Conservation (phyloP, 1,140 invertebrate genomes). For the Physella acuta region DNA sequence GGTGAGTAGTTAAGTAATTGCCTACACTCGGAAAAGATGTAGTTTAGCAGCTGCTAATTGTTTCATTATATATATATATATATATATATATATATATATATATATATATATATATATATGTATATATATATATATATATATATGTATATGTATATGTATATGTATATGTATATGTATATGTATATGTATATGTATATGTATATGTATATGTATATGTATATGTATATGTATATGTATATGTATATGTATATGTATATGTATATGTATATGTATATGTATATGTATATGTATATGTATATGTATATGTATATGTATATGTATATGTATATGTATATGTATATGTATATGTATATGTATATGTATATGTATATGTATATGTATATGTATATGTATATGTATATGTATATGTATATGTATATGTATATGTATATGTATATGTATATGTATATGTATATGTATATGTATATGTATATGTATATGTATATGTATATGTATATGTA, state of each 20-base stretch:
- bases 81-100: not conserved
- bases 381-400: not conserved
- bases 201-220: not conserved
- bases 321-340: not conserved
- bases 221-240: slow-evolving; percentile 7
- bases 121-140: not conserved
- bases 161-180: not conserved
- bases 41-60: not conserved
- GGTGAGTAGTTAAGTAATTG: too few relatives aligned
- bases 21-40: too few relatives aligned
- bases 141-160: not conserved
- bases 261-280: not conserved
- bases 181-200: not conserved
- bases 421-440: not conserved
- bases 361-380: not conserved
- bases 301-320: not conserved
- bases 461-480: slow-evolving; percentile 3
- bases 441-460: not conserved
- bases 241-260: not conserved
- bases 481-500: not conserved
- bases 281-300: not conserved
- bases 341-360: not conserved
- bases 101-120: not conserved
- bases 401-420: not conserved
- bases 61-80: too few relatives aligned